A percentile compares a stretch with the other conserved stretches of the same genome.
Conservation (phyloP, 2,113 vertebrate genomes). For the Eurystomus gularis region DNA sequence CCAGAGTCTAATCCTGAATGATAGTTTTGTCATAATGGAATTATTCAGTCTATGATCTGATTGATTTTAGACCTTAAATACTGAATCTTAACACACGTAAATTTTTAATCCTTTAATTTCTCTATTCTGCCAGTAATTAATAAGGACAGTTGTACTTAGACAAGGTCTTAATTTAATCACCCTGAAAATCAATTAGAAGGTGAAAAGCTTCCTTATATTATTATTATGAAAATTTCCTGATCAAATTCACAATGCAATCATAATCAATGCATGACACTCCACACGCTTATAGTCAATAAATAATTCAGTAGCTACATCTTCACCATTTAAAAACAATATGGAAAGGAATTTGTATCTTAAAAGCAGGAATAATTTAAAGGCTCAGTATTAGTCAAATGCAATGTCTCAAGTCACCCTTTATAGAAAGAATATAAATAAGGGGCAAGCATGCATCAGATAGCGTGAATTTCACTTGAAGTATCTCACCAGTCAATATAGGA, state of each 20-base stretch:
- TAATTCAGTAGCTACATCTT: slow-evolving; percentile 46
- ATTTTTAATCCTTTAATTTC: slow-evolving; percentile 71
- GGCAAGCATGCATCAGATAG: neutral
- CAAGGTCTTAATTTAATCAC: slow-evolving; percentile 66
- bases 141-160: slow-evolving; percentile 58
- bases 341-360: slow-evolving; percentile 11
- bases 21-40: slow-evolving; percentile 62
- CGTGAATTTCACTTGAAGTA: neutral
- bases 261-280: slow-evolving; percentile 55
- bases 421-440: neutral
- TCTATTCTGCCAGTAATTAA: slow-evolving; percentile 65
- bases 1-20: slow-evolving; percentile 52
- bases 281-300: slow-evolving; percentile 25
- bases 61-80: slow-evolving; percentile 70
- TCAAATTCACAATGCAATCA: slow-evolving; percentile 63
- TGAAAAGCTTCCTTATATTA: slow-evolving; percentile 63
- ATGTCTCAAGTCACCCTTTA: neutral
- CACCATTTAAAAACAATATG: neutral
- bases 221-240: slow-evolving; percentile 64
- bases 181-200: slow-evolving; percentile 70
- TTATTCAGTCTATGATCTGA: slow-evolving; percentile 66
- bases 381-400: neutral
- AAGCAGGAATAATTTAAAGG: slow-evolving; percentile 14
- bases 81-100: slow-evolving; percentile 65
- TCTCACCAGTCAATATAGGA: neutral